A percentile compares a stretch with the other conserved stretches of the same genome.
phyloP scores from a whole-genome alignment of 2,888 invertebrate species.

The Himalopsyche kuldschensis region DNA sequence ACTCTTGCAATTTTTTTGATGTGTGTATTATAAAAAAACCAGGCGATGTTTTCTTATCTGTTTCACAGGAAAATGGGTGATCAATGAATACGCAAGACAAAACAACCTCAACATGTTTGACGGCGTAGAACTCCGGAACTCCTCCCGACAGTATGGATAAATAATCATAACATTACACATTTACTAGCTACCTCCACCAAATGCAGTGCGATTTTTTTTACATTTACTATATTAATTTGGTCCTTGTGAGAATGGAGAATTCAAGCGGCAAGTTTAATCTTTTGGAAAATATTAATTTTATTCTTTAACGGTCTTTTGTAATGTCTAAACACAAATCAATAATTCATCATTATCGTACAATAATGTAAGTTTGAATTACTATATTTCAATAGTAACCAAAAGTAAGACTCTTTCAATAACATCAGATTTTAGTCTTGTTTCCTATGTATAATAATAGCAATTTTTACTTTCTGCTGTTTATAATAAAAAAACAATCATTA shows the following conservation, averaged over 20 bases:
- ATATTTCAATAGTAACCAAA: too few relatives aligned
- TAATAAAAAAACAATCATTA: too few relatives aligned
- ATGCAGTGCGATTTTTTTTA: conserved; percentile 1
- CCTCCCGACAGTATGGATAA: conserved; percentile 73
- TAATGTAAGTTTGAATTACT: too few relatives aligned
- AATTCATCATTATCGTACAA: too few relatives aligned
- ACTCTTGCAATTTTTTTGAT: background rate
- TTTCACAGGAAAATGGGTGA: conserved; percentile 69
- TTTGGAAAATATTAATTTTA: too few relatives aligned
- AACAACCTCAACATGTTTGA: conserved; percentile 77
- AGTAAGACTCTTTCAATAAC: too few relatives aligned
- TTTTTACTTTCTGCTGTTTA: too few relatives aligned
- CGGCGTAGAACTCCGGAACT: conserved; percentile 72
- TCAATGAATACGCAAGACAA: conserved; percentile 74
- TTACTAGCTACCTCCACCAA: background rate
- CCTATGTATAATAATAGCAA: too few relatives aligned
- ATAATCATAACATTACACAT: conserved; percentile 60
- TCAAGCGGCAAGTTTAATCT: background rate
- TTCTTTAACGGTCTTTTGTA: too few relatives aligned
- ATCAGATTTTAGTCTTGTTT: too few relatives aligned
- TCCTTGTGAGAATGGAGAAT: background rate
- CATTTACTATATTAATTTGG: background rate
- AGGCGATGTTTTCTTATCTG: conserved; percentile 40
- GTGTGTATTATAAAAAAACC: background rate
- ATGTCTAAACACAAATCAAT: too few relatives aligned